Evolutionary conservation across 2,797 vertebrate species (phyloP).

Genomic region (Aldrovandia affinis): DNA sequence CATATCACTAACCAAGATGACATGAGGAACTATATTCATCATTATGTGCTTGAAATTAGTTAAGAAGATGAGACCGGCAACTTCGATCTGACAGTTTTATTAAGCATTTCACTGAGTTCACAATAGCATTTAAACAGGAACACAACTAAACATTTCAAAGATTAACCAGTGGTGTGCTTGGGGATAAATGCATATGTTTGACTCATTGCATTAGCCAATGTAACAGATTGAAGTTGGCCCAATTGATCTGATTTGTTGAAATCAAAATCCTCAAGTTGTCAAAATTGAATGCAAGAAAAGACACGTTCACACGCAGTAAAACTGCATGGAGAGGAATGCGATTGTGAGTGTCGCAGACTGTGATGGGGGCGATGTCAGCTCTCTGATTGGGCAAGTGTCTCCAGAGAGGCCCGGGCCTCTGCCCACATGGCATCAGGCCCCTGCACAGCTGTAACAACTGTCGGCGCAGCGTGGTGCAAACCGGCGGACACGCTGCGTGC

Average conservation of each 20-base stretch:
- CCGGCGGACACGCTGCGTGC: conserved; percentile 13
- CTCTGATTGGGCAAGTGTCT: not conserved
- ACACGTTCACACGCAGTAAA: too few species aligned
- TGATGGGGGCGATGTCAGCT: too few species aligned
- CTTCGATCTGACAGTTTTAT: not conserved
- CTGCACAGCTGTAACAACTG: conserved; percentile 39
- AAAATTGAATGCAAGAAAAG: too few species aligned
- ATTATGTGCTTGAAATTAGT: not conserved
- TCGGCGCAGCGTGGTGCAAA: conserved; percentile 35
- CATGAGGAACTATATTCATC: not conserved
- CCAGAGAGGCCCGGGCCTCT: not conserved
- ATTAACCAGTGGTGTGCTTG: not conserved
- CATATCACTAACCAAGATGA: not conserved
- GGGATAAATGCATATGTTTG: too few species aligned
- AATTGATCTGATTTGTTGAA: not conserved
- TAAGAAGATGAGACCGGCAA: not conserved
- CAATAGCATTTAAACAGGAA: not conserved
- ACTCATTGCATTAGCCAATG: too few species aligned
- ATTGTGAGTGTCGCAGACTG: too few species aligned
- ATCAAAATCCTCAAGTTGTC: too few species aligned
- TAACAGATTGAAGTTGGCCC: too few species aligned
- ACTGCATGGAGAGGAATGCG: too few species aligned
- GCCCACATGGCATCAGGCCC: not conserved
- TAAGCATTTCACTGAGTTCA: not conserved
- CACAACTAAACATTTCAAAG: too few species aligned